Conservation (phyloP, 1,140 invertebrate genomes). For the Zelostemma sp. region DNA sequence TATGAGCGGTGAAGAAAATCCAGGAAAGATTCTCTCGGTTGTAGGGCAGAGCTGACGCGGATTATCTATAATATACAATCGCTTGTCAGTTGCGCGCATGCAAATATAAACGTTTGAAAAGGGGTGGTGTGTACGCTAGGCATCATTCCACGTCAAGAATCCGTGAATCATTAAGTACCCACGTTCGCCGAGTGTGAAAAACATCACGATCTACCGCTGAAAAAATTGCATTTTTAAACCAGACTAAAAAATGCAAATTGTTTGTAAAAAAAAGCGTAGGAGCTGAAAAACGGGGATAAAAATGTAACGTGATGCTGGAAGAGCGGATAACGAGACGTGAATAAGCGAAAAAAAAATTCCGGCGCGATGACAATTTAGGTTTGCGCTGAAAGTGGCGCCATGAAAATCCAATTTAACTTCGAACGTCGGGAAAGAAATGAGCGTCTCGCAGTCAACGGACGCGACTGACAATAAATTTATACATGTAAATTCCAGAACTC, state of each 20-base stretch:
- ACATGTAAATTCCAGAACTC: slow-evolving; percentile 1
- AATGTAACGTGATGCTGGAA: neutral
- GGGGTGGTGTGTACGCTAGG: neutral
- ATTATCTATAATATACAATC: slow-evolving; percentile 31
- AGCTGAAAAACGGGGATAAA: neutral
- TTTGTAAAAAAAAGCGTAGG: neutral
- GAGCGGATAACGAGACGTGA: neutral
- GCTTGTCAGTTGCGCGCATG: slow-evolving; percentile 25
- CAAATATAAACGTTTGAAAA: slow-evolving; percentile 15
- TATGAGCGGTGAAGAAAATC: slow-evolving; percentile 5
- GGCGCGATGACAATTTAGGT: neutral
- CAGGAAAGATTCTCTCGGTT: slow-evolving; percentile 8
- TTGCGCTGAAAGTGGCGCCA: neutral
- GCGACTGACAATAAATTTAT: slow-evolving; percentile 5
- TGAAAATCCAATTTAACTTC: slow-evolving; percentile 7
- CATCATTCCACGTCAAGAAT: slow-evolving; percentile 26
- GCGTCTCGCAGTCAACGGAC: slow-evolving; percentile 1
- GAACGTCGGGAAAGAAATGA: neutral
- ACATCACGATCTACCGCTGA: neutral
- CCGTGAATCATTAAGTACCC: slow-evolving; percentile 38
- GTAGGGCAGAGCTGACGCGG: slow-evolving; percentile 1
- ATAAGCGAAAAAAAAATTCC: neutral
- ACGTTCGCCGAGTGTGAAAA: too few species aligned
- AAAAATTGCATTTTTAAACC: too few species aligned
- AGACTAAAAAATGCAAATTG: neutral